phyloP scores from a whole-genome alignment of 2,797 vertebrate genomes.

The Ciconia nigra region DNA sequence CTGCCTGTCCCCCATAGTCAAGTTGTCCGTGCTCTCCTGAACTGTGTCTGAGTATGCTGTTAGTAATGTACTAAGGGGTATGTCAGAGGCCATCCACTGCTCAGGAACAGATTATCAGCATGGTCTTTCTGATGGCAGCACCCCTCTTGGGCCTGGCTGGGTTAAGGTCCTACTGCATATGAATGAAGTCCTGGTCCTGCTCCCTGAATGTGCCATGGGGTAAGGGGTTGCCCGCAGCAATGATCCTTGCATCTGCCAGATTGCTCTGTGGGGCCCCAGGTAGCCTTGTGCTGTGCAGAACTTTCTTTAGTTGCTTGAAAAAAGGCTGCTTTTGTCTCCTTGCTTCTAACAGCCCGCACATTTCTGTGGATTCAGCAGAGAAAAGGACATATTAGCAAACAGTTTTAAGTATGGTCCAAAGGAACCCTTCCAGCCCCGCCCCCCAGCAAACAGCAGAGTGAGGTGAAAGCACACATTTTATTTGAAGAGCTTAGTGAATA shows the following conservation, averaged over 20 bases:
- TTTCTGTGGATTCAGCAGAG: not conserved
- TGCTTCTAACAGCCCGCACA: not conserved
- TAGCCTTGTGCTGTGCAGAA: not conserved
- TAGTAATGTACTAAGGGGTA: not conserved
- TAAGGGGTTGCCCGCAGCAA: rapidly evolving
- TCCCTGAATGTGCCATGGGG: not conserved
- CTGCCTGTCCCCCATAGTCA: not conserved
- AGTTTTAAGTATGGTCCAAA: not conserved
- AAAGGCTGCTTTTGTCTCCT: not conserved
- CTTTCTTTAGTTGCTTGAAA: not conserved
- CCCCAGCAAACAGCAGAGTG: not conserved
- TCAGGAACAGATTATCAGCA: not conserved
- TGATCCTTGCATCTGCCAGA: rapidly evolving
- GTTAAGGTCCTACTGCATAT: not conserved
- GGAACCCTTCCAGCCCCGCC: not conserved
- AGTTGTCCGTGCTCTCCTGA: not conserved
- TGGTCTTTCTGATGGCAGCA: not conserved
- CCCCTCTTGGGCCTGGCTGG: not conserved
- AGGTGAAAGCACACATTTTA: not conserved
- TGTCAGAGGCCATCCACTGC: not conserved
- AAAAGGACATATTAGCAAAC: not conserved
- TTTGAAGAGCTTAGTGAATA: not conserved
- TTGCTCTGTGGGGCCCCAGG: not conserved
- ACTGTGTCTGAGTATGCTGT: not conserved
- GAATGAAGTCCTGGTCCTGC: not conserved